These are phyloP conservation scores for Ommatoiulus sabulosus DNA, from an alignment of 2,888 invertebrate genomes.

Conservation along the genomic window DNA sequence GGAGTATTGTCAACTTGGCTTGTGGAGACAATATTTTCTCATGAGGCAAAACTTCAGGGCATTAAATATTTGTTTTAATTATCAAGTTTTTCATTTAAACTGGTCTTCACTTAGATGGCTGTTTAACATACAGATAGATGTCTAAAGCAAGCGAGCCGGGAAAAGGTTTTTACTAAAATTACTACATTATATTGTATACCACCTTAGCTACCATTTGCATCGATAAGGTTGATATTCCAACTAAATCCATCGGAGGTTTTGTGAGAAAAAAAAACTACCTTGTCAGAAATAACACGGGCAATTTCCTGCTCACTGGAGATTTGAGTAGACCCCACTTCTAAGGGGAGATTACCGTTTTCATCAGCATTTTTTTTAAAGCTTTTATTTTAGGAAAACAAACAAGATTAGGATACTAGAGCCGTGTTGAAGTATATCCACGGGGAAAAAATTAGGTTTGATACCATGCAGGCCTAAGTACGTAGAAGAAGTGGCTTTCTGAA, in stretches of 20 bases:
- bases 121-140: too few species aligned
- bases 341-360: background rate
- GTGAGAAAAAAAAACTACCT: background rate
- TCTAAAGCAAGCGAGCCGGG: too few species aligned
- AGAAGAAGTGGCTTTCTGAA: background rate
- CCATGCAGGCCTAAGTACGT: background rate
- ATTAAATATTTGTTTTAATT: too few species aligned
- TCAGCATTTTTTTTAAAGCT: slow-evolving; percentile 1
- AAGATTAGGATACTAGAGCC: background rate
- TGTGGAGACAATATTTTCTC: too few species aligned
- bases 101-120: too few species aligned
- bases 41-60: too few species aligned
- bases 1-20: too few species aligned
- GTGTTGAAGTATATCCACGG: background rate
- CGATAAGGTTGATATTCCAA: background rate
- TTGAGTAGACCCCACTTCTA: background rate
- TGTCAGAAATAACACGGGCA: slow-evolving; percentile 15
- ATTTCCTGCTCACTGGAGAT: background rate
- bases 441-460: background rate
- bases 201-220: too few species aligned
- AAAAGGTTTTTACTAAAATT: too few species aligned
- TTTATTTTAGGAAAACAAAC: background rate
- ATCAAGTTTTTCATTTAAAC: too few species aligned
- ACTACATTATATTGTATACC: too few species aligned
- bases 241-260: background rate